Evolutionary conservation across 2,888 invertebrate species (phyloP), one percentile per base, ranked within the genome.

Genomic region (Barypeithes pellucidus): DNA sequence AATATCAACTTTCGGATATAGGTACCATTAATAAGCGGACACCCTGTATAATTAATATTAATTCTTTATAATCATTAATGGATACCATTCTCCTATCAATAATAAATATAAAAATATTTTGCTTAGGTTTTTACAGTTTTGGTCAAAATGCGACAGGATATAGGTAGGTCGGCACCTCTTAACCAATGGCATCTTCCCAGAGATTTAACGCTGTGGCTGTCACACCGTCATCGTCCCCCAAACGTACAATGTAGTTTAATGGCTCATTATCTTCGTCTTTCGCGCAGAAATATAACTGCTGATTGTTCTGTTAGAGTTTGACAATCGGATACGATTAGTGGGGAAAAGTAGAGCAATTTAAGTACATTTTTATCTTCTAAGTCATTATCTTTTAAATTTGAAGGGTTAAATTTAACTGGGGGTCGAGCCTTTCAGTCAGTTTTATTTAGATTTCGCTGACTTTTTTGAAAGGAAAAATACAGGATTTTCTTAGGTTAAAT

Each of bases 231-330:
- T n/a, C n/a, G n/a, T n/a, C n/a, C 54, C 52, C 68, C 52, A 61
- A 68, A 69, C 39, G 69, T 69, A 69, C 69, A 82, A 82, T 82
- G 81, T 79, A 82, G 80, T 82, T 82, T 81, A 82, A 81, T 81
- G 79, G 80, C 76, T 80, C 69, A 75, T 72, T 72, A 75, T 65
- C 65, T 50, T n/a, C 65, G 59, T 59, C 73, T 61, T 66, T 63
- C 61, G 67, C 47, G 70, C 33, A 67, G 73, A 68, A 73, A 73
- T 66, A 70, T 69, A 69, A 75, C 67, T 61, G 61, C 24, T 67
- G 68, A 75, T 70, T 70, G 61, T 75, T 70, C 72, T 73, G 45
- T 71, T 75, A 52, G 50, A 63, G 65, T 67, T 72, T 67, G 71
- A 71, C 71, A 75, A 71, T 72, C 59, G 67, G 47, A 67, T 41